phyloP scores from a whole-genome alignment of 2,113 vertebrate species.

The Argyrosomus japonicus region DNA sequence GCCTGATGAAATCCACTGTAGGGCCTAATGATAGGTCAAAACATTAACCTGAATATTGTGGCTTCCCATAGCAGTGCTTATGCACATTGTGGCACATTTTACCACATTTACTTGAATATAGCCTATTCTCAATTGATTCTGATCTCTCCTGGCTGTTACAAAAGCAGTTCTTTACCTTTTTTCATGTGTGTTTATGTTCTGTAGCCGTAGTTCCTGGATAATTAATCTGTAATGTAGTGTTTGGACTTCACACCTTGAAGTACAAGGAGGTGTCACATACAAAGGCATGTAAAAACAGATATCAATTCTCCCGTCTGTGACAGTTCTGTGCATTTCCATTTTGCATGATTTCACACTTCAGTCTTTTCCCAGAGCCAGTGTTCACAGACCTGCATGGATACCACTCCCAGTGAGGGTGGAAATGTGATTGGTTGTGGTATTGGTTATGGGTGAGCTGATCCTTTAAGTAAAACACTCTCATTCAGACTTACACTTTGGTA shows the following conservation, averaged over 20 bases:
- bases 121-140: background rate
- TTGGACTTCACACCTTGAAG: no score
- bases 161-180: no score
- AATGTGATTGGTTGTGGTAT: background rate
- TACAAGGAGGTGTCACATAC: no score
- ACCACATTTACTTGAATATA: no score
- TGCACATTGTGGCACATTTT: no score
- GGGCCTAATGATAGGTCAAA: background rate
- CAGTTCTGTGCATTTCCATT: background rate
- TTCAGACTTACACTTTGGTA: slow-evolving; percentile 6
- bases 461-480: slow-evolving; percentile 4
- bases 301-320: background rate
- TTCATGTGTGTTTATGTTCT: no score
- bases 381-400: no score
- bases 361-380: no score
- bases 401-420: background rate
- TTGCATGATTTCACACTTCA: background rate
- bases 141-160: background rate
- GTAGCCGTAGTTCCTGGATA: no score
- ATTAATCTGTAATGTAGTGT: no score
- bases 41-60: background rate
- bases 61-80: no score
- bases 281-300: no score
- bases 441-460: background rate
- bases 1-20: background rate